phyloP scores from a whole-genome alignment of 2,113 vertebrate species.

The Syngnathoides biaculeatus region DNA sequence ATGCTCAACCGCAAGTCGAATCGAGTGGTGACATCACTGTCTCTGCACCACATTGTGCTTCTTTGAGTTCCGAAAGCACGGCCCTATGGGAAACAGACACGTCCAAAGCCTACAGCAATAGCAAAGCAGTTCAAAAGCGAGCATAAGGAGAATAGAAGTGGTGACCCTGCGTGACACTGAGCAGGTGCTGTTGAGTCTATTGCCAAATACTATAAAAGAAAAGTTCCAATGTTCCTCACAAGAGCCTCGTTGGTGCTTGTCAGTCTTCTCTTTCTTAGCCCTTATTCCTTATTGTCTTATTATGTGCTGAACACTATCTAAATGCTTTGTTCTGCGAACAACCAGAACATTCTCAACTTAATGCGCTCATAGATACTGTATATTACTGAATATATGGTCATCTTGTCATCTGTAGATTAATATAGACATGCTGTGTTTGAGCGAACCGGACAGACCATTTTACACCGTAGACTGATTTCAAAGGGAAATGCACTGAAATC shows the following conservation, averaged over 20 bases:
- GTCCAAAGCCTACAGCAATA: not conserved
- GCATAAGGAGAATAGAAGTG: slow-evolving; percentile 10
- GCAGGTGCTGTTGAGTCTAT: slow-evolving; percentile 34
- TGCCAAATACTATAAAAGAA: slow-evolving; percentile 24
- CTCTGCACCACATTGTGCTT: slow-evolving; percentile 42
- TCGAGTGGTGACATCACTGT: slow-evolving; percentile 54
- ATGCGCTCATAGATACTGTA: slow-evolving; percentile 7
- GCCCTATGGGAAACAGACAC: slow-evolving; percentile 53
- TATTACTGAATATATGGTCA: slow-evolving; percentile 12
- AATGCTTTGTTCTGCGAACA: slow-evolving; percentile 12
- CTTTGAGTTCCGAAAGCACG: slow-evolving; percentile 41
- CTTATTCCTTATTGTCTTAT: not conserved
- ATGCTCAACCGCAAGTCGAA: slow-evolving; percentile 45
- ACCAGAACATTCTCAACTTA: not conserved
- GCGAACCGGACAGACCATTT: slow-evolving; percentile 24
- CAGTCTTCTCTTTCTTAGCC: not conserved
- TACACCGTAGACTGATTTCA: slow-evolving; percentile 24
- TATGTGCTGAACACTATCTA: slow-evolving; percentile 1
- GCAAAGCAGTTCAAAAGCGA: slow-evolving; percentile 1
- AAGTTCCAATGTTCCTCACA: slow-evolving; percentile 21
- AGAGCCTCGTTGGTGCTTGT: slow-evolving; percentile 17
- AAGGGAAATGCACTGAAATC: slow-evolving; percentile 31
- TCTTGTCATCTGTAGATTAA: slow-evolving; percentile 47
- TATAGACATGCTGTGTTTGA: slow-evolving; percentile 51
- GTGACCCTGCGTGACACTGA: slow-evolving; percentile 39